These are phyloP conservation scores for Palythoa grandis DNA, from an alignment of 92 coral and sea anemone genomes.

Conservation along the genomic window DNA sequence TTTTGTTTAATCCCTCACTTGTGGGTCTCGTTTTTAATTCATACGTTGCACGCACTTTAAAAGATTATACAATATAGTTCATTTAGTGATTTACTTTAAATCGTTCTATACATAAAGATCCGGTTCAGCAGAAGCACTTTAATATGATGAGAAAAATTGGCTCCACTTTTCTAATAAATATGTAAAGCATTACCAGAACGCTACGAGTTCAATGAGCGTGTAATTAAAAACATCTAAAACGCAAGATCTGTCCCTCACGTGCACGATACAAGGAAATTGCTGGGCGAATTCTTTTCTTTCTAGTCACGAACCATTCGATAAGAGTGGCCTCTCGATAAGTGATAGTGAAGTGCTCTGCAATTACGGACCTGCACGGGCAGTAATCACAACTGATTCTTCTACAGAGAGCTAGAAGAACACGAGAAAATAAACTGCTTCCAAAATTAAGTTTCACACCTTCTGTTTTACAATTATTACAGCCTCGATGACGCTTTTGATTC, in stretches of 20 bases:
- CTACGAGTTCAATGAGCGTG: slow-evolving; percentile 27
- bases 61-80: background rate
- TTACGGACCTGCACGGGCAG: background rate
- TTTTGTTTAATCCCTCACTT: slow-evolving; percentile 9
- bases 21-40: background rate
- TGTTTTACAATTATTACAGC: background rate
- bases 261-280: slow-evolving; percentile 15
- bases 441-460: slow-evolving; percentile 6
- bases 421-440: background rate
- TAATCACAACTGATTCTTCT: background rate
- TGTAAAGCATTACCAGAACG: background rate
- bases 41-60: background rate
- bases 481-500: background rate
- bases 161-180: slow-evolving; percentile 13
- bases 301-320: slow-evolving; percentile 40
- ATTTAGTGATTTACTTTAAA: background rate
- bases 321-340: background rate
- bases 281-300: background rate
- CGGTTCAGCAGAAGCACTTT: slow-evolving; percentile 1
- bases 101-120: background rate
- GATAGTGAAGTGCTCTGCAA: slow-evolving; percentile 3
- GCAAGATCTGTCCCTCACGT: slow-evolving; percentile 23
- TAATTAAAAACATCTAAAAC: slow-evolving; percentile 20
- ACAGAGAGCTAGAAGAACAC: background rate
- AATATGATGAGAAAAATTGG: background rate